Conservation (phyloP, 2,888 invertebrate genomes). For the Scelioninae gen. 1 region DNA sequence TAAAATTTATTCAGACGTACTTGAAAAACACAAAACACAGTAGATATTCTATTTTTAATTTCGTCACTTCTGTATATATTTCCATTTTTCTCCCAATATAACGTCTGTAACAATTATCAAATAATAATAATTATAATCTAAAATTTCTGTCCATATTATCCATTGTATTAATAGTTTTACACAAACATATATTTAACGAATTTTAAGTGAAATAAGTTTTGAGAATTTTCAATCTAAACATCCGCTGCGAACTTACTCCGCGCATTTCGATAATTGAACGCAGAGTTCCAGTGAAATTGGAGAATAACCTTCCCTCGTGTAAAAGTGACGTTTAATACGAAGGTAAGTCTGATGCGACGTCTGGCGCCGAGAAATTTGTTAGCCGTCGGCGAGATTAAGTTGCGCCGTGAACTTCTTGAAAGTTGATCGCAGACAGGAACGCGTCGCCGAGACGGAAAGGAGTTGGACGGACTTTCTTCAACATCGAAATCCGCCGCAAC, state of each 20-base stretch:
- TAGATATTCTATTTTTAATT: too few relatives aligned
- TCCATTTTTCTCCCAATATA: too few relatives aligned
- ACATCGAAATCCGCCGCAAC: constrained; percentile 87
- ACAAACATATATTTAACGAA: too few relatives aligned
- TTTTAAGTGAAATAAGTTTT: not conserved
- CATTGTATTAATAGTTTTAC: too few relatives aligned
- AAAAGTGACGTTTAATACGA: constrained; percentile 51
- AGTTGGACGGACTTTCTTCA: constrained; percentile 86
- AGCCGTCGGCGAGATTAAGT: constrained; percentile 54
- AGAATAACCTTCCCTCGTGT: constrained; percentile 22
- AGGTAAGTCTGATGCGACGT: constrained; percentile 28
- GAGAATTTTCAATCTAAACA: constrained; percentile 5
- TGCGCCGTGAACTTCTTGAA: constrained; percentile 57
- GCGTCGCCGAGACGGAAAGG: constrained; percentile 85
- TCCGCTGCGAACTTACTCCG: constrained; percentile 5
- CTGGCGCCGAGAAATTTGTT: constrained; percentile 62
- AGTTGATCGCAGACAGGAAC: constrained; percentile 70
- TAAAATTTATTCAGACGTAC: too few relatives aligned
- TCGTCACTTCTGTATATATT: too few relatives aligned
- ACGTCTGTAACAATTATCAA: too few relatives aligned
- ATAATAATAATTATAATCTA: too few relatives aligned
- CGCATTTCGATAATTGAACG: constrained; percentile 42
- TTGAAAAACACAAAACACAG: too few relatives aligned
- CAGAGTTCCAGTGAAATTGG: constrained; percentile 9
- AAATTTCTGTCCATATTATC: too few relatives aligned